phyloP scores from a whole-genome alignment of 2,888 invertebrate genomes.

The Amiota communis region DNA sequence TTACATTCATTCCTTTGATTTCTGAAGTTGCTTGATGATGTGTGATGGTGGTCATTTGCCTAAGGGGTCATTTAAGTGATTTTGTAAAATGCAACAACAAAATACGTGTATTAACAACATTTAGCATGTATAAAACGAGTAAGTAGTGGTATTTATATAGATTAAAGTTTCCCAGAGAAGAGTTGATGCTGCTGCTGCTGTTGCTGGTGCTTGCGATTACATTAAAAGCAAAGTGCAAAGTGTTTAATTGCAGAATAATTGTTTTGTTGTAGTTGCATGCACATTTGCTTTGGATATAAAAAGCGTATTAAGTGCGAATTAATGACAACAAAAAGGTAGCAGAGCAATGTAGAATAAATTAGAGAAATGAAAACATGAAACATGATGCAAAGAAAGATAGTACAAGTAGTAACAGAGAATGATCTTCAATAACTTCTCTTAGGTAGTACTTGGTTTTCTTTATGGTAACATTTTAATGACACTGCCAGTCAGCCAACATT shows the following conservation, averaged over 20 bases:
- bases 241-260: constrained; percentile 68
- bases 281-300: constrained; percentile 56
- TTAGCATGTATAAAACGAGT: not conserved
- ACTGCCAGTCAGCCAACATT: not conserved
- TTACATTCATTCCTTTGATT: no score
- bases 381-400: not conserved
- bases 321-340: constrained; percentile 63
- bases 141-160: no score
- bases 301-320: constrained; percentile 68
- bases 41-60: constrained; percentile 62
- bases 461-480: not conserved
- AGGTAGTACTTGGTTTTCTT: constrained; percentile 1
- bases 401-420: no score
- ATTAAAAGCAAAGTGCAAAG: constrained; percentile 59
- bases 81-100: constrained; percentile 41
- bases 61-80: constrained; percentile 64
- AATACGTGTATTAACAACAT: not conserved
- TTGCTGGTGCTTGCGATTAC: not conserved
- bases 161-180: constrained; percentile 8
- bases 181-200: no score
- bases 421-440: not conserved
- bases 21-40: no score
- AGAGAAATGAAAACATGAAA: constrained; percentile 46
- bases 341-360: constrained; percentile 46
- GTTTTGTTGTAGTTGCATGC: constrained; percentile 60